A percentile compares a stretch with the other conserved stretches of the same genome.
phyloP scores from a whole-genome alignment of 2,888 invertebrate species.

The Hyalella azteca region DNA sequence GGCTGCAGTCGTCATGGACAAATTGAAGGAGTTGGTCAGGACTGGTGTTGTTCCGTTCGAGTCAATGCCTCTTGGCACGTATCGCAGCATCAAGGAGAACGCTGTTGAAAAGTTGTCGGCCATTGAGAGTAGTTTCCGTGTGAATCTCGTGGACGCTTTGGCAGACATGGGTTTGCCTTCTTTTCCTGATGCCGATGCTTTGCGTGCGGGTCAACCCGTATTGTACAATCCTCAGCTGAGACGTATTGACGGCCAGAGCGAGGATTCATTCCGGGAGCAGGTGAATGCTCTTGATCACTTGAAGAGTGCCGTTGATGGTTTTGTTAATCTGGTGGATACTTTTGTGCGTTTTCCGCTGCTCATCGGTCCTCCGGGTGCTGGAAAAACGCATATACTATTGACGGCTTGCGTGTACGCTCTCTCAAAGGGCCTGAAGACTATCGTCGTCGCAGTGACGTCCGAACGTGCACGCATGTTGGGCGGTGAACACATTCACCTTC shows the following conservation, averaged over 20 bases:
- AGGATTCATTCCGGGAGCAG: neutral
- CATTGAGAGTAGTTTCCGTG: neutral
- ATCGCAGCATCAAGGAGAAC: neutral
- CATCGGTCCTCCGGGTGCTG: neutral
- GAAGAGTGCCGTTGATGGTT: neutral
- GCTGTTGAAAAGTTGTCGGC: neutral
- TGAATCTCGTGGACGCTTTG: neutral
- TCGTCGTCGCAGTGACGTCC: neutral
- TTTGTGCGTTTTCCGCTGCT: slow-evolving; percentile 7
- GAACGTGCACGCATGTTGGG: neutral
- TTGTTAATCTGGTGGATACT: neutral
- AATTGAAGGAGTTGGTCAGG: too few relatives aligned
- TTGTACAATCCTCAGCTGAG: neutral
- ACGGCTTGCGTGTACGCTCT: neutral
- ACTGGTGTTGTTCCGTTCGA: neutral
- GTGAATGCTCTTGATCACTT: neutral
- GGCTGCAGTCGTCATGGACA: neutral
- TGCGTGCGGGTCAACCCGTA: neutral
- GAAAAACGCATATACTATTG: neutral
- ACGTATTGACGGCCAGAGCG: neutral
- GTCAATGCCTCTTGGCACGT: neutral
- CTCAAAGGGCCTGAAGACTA: neutral
- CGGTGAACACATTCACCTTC: slow-evolving; percentile 6
- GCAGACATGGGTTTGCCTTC: neutral
- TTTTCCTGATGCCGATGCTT: neutral